Percentiles rank a stretch among this genome's conserved stretches.
Evolutionary conservation across 2,113 vertebrate genomes (phyloP).

Genomic region (Vulpes lagopus): DNA sequence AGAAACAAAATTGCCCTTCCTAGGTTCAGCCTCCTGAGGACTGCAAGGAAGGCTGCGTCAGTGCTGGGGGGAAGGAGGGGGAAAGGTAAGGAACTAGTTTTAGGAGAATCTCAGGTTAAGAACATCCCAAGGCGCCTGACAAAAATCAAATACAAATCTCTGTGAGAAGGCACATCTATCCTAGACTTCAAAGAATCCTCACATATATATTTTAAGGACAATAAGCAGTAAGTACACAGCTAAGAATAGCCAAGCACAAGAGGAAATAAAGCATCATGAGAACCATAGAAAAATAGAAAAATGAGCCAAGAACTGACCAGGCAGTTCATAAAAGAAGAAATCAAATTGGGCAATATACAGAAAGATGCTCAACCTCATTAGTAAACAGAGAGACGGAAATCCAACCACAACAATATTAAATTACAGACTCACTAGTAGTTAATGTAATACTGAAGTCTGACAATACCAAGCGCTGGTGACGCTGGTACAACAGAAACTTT

Average conservation of each 20-base stretch:
- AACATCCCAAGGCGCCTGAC: not conserved
- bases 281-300: constrained; percentile 3
- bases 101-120: not conserved
- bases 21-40: not conserved
- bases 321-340: constrained; percentile 9
- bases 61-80: not conserved
- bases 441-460: not conserved
- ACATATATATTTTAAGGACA: not conserved
- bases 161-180: not conserved
- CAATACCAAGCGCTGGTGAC: not conserved
- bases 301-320: not conserved
- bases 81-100: not conserved
- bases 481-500: not conserved
- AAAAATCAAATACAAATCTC: not conserved
- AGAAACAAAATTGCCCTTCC: not conserved
- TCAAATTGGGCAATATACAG: not conserved
- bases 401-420: not conserved
- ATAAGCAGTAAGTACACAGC: constrained; percentile 1
- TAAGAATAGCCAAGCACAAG: not conserved
- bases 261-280: not conserved
- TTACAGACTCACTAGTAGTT: not conserved
- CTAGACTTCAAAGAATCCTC: not conserved
- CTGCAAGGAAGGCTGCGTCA: not conserved
- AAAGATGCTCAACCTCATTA: not conserved
- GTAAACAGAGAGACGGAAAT: not conserved